phyloP scores from a whole-genome alignment of 2,113 vertebrate species.

The Chrysochloris asiatica region DNA sequence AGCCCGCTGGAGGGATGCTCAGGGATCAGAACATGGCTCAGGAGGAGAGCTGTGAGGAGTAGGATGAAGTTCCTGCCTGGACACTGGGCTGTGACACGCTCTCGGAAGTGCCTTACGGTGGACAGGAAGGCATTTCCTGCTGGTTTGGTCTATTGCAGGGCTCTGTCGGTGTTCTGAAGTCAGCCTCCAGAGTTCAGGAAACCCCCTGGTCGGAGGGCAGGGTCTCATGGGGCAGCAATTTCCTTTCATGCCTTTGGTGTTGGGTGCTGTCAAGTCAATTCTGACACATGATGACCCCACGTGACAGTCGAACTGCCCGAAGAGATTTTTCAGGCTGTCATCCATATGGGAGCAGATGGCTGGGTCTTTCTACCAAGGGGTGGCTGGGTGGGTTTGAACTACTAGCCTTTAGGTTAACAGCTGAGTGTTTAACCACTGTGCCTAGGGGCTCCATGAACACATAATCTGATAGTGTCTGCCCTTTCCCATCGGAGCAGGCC shows the following conservation, averaged over 20 bases:
- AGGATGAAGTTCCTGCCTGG: neutral
- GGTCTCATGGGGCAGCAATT: fast-evolving
- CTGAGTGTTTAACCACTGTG: neutral
- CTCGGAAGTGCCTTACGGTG: too few species aligned
- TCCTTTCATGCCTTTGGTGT: neutral
- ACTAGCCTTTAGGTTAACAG: neutral
- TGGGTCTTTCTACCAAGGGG: neutral
- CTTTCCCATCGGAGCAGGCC: neutral
- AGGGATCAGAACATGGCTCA: fast-evolving
- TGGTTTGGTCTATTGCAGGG: neutral
- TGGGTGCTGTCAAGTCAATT: neutral
- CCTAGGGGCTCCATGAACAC: neutral
- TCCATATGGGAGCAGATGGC: neutral
- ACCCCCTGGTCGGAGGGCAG: fast-evolving
- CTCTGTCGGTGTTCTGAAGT: fast-evolving
- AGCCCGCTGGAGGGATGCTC: fast-evolving
- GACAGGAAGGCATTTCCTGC: neutral
- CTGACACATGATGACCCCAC: neutral
- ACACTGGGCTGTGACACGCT: neutral
- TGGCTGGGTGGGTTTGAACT: neutral
- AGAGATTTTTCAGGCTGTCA: neutral
- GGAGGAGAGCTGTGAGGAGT: neutral
- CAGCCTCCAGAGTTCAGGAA: fast-evolving
- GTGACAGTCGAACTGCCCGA: neutral
- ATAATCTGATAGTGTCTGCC: neutral